phyloP scores from a whole-genome alignment of 2,113 vertebrate genomes.

The Mormyrus lacerda region DNA sequence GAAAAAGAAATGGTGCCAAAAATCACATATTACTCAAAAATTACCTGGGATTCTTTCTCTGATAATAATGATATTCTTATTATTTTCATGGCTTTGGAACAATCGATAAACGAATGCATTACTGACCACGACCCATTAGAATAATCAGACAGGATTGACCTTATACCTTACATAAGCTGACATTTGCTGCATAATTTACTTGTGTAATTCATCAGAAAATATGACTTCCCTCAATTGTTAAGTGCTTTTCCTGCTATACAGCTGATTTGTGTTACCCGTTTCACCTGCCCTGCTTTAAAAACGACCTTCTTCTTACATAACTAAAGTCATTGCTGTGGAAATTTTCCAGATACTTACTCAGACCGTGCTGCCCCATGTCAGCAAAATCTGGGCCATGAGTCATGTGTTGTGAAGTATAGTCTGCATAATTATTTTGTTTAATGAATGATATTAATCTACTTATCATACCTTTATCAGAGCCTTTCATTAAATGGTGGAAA shows the following conservation, averaged over 20 bases:
- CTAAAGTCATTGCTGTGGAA: neutral
- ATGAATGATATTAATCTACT: neutral
- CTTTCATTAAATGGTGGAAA: neutral
- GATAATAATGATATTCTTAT: neutral
- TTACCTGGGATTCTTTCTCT: neutral
- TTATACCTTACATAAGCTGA: neutral
- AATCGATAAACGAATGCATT: neutral
- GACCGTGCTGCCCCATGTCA: neutral
- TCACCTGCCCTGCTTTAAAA: neutral
- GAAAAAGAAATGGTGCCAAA: neutral
- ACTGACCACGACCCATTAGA: neutral
- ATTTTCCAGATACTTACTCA: neutral
- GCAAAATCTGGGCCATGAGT: neutral
- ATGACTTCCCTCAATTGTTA: neutral
- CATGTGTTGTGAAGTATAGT: neutral
- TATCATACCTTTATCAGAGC: neutral
- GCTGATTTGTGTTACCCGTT: neutral
- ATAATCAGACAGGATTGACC: neutral
- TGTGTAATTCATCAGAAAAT: neutral
- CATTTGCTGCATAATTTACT: neutral
- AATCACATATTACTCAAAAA: neutral
- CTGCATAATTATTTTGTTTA: neutral
- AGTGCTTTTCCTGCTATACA: neutral
- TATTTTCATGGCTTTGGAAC: neutral
- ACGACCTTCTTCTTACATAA: neutral